Evolutionary conservation across 2,797 vertebrate species (phyloP), one percentile per base, ranked within the genome.

Genomic region (Phoebastria nigripes): DNA sequence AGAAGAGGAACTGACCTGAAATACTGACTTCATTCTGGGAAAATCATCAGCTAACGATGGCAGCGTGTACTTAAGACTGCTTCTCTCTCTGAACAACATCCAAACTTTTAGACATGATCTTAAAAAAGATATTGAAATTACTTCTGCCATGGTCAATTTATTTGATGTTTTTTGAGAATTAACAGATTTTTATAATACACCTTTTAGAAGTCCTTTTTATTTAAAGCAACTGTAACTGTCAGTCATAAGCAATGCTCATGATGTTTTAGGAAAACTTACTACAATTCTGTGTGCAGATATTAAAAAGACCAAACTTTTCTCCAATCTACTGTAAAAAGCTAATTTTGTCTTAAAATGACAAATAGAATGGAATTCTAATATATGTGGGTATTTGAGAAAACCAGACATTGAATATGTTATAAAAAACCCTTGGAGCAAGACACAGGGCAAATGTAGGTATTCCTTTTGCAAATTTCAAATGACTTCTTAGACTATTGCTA

Each of bases 311-410:
- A 81, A 82, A 62, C 41, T 93, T 86, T 71, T 94, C 67, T 88
- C 82, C 65, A 65, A 20, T 46, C 39, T 67, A 25, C 74, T 89
- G 56, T 65, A 71, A 92, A 93, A 96, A 94, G 58, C 66, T 71
- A 54, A 76, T 94, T 93, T 93, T 95, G 55, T 94, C 24, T 39
- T 86, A 86, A 94, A 94, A 80, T 58, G 72, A 83, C 39, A 95
- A 93, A 93, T 58, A 80, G 70, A 89, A 94, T 93, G 22, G 67
- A 67, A 42, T 86, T 94, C 78, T 90, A 90, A 86, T 89, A 65
- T 41, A 94, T 39, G 12, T 66, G 67, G 37, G 81, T 82, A 78
- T 96, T 83, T 89, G 62, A 79, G 54, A 80, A 94, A 81, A 71
- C 72, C 42, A 96, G 94, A 90, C 63, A 84, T 37, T 91, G 86